phyloP scores from a whole-genome alignment of 92 coral and sea anemone species.

The Parazoanthus darwini region DNA sequence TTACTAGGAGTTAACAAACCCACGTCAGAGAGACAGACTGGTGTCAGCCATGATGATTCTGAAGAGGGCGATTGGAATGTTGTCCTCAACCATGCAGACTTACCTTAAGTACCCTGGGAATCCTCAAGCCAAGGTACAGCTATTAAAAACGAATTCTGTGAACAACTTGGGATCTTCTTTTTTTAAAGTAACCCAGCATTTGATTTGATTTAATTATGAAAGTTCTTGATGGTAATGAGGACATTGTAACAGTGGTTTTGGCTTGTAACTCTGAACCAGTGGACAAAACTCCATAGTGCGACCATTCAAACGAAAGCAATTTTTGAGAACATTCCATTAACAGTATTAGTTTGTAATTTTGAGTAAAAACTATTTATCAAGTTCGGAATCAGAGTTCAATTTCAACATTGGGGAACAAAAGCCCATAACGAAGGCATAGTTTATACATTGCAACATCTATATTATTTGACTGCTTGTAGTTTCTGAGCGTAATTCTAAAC shows the following conservation, averaged over 20 bases:
- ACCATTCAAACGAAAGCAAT: too few species aligned
- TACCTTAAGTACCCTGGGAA: slow-evolving; percentile 73
- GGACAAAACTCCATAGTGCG: too few species aligned
- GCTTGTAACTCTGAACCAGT: not conserved
- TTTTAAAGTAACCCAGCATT: too few species aligned
- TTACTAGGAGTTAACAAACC: slow-evolving; percentile 81
- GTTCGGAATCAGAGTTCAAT: too few species aligned
- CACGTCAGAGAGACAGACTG: slow-evolving; percentile 77
- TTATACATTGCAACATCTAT: not conserved
- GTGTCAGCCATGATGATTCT: slow-evolving; percentile 84
- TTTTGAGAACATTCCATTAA: too few species aligned
- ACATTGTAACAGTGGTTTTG: not conserved
- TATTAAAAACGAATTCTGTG: too few species aligned
- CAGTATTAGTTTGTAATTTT: too few species aligned
- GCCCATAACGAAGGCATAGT: not conserved
- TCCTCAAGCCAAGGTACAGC: slow-evolving; percentile 75
- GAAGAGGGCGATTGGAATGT: slow-evolving; percentile 69
- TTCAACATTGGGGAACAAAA: not conserved
- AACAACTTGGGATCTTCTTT: too few species aligned
- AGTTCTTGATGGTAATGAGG: too few species aligned
- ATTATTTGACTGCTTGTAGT: not conserved
- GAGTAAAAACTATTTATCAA: not conserved
- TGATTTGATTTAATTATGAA: too few species aligned
- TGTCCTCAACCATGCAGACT: slow-evolving; percentile 82
- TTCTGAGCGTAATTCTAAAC: not conserved